Evolutionary conservation across 2,888 invertebrate species (phyloP).

Genomic region (Exephanes ischioxanthus): DNA sequence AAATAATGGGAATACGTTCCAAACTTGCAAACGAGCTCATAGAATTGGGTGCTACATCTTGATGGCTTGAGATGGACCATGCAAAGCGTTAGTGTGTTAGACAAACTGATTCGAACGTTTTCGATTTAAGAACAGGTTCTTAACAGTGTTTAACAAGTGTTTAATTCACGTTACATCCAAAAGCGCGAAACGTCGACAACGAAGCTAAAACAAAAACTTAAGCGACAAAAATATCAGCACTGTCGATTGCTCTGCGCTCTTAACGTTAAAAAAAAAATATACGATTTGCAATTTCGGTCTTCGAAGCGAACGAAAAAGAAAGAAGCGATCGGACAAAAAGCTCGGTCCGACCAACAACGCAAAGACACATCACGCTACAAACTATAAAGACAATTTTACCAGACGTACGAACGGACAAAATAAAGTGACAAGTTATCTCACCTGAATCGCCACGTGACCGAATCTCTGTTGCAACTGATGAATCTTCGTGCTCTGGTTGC

Average conservation of each 20-base stretch:
- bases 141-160: slow-evolving; percentile 19
- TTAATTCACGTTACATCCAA: slow-evolving; percentile 27
- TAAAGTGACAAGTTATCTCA: slow-evolving; percentile 66
- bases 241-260: neutral
- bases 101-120: slow-evolving; percentile 62
- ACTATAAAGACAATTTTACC: slow-evolving; percentile 12
- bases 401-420: neutral
- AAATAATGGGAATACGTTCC: slow-evolving; percentile 77
- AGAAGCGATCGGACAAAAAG: neutral
- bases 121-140: slow-evolving; percentile 3
- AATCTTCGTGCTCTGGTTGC: slow-evolving; percentile 93
- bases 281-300: neutral
- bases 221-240: neutral
- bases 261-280: neutral
- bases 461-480: slow-evolving; percentile 92
- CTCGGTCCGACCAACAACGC: slow-evolving; percentile 31
- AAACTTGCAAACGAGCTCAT: slow-evolving; percentile 82
- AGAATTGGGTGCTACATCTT: slow-evolving; percentile 81
- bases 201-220: neutral
- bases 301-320: neutral
- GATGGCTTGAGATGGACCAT: slow-evolving; percentile 80
- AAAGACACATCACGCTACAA: slow-evolving; percentile 52
- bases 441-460: slow-evolving; percentile 87
- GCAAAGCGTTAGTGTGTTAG: slow-evolving; percentile 82
- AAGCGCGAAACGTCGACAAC: neutral